Evolutionary conservation across 1,140 invertebrate genomes (phyloP).

Genomic region (Solenopsis invicta): DNA sequence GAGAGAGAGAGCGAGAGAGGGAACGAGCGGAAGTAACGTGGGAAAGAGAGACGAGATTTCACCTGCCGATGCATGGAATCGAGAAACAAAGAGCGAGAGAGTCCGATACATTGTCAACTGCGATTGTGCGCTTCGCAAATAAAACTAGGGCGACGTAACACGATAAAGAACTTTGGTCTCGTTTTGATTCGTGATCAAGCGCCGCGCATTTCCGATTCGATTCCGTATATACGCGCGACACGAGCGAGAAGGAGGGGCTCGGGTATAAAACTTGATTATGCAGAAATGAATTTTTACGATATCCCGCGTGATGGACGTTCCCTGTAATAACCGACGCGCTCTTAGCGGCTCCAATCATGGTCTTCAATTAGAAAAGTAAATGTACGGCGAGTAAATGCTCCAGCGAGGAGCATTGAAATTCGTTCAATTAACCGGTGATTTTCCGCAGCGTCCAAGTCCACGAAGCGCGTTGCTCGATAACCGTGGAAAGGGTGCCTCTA

Average conservation of each 20-base stretch:
- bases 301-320: constrained; percentile 30
- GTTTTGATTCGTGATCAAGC: constrained; percentile 28
- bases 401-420: constrained; percentile 34
- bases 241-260: too few relatives aligned
- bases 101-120: not conserved
- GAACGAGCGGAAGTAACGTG: constrained; percentile 56
- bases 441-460: constrained; percentile 11
- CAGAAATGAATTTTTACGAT: constrained; percentile 38
- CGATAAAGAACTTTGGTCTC: constrained; percentile 44
- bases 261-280: constrained; percentile 17
- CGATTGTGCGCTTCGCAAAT: not conserved
- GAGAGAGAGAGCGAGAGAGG: constrained; percentile 62
- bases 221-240: not conserved
- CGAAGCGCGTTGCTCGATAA: constrained; percentile 17
- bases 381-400: too few relatives aligned
- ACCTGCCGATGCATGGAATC: constrained; percentile 18
- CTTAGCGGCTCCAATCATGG: constrained; percentile 25
- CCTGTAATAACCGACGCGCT: not conserved
- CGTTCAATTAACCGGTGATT: constrained; percentile 49
- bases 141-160: constrained; percentile 25
- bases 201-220: constrained; percentile 25
- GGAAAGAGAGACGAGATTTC: constrained; percentile 32
- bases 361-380: constrained; percentile 59
- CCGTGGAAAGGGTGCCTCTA: constrained; percentile 27
- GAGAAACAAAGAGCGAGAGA: constrained; percentile 13